Base-by-base conservation (phyloP, 2,888 invertebrate species). In the Brachynemurus nebulosus region DNA sequence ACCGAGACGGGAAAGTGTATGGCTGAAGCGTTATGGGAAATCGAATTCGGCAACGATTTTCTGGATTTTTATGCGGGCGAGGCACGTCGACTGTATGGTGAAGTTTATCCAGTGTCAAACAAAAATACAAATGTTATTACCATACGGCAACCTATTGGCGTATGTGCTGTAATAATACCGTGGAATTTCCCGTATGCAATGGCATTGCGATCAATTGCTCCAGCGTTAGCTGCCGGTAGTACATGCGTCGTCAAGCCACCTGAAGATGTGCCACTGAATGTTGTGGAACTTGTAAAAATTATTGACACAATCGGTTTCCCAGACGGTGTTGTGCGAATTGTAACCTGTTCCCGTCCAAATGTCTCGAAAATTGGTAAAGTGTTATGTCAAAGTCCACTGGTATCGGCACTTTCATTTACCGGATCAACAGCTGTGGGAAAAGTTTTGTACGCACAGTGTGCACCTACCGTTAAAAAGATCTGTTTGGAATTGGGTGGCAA, bases 51-150 rank as follows among this genome's bases (percentile, higher is more conserved):
- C 0, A 83, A 83, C 54, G 76, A 81, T 0, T 93, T 88, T 59
- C 66, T 92, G 12, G 92, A 95, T 55, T 93, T 90, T 86, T 95
- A 83, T 66, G 77, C 91, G 0, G 92, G 91, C 60, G 86, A 91
- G 59, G 86, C 89, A 0, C 72, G 85, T 30, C 73, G 92, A 52
- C 74, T 88, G 40, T 76, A 80, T 57, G 85, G 80, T 4, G 78
- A 80, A 61, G 71, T 89, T 18, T 64, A 86, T 4, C 74, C 76
- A 5, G 74, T 82, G 47, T 75, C 84, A 1, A 68, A 71, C 50
- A 70, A 73, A 2, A 78, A 78, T 52, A 80, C 86, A 52, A 78
- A 86, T 55, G 65, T 84, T 44, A 62, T 86, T 45, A 62, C 82
- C 4, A 65, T 81, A 16, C 71, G 76, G 48, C 83, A 92, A 55